Conservation (phyloP, 2,113 vertebrate species). For the Tyrannus savana region DNA sequence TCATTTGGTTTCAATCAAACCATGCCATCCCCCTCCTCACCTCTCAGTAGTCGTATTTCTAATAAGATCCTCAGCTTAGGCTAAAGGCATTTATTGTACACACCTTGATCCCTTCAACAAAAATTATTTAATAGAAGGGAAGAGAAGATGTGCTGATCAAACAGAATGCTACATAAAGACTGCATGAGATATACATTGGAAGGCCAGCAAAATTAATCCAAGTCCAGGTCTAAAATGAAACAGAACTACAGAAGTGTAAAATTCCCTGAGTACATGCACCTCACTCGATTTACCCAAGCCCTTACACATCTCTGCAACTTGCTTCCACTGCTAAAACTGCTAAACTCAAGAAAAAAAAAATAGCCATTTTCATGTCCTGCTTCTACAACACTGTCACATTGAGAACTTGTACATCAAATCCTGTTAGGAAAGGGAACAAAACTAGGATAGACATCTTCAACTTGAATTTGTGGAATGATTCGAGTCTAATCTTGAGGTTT, state of each 20-base stretch:
- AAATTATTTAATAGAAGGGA: background rate
- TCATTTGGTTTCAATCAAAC: background rate
- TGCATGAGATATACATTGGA: fast-evolving
- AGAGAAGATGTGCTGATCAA: background rate
- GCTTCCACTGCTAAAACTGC: background rate
- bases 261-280: background rate
- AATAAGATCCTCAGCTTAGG: background rate
- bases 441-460: background rate
- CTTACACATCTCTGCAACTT: background rate
- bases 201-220: background rate
- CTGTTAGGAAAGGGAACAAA: background rate
- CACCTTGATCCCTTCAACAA: background rate
- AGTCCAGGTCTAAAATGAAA: background rate
- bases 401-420: background rate
- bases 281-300: background rate
- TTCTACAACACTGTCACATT: background rate
- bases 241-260: background rate
- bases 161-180: background rate
- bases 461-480: background rate
- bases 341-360: background rate
- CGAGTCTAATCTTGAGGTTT: background rate
- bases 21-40: background rate
- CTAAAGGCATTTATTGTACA: background rate
- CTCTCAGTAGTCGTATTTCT: background rate
- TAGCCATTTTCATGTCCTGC: background rate